Evolutionary conservation across 2,888 invertebrate species (phyloP).

Genomic region (Cotesia congregata): DNA sequence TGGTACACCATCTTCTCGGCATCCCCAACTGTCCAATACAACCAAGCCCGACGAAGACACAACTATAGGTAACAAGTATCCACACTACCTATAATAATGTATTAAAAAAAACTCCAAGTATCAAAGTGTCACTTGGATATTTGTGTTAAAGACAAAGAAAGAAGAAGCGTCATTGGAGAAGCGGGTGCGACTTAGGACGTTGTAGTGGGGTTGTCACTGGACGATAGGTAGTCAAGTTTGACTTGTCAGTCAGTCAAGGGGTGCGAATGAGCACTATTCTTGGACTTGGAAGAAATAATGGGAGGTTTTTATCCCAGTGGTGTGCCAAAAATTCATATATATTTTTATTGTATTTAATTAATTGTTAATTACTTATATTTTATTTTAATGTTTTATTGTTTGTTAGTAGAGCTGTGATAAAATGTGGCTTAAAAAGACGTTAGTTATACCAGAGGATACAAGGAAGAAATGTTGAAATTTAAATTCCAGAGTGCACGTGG

Average conservation of each 20-base stretch:
- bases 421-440: no score
- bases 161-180: slow-evolving; percentile 41
- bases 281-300: no score
- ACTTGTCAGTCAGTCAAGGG: slow-evolving; percentile 44
- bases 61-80: slow-evolving; percentile 6
- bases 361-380: no score
- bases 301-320: no score
- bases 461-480: neutral
- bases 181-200: slow-evolving; percentile 29
- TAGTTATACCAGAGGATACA: no score
- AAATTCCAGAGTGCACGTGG: slow-evolving; percentile 27
- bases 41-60: slow-evolving; percentile 15
- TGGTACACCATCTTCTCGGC: slow-evolving; percentile 20
- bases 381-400: no score
- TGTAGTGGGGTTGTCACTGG: slow-evolving; percentile 42
- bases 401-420: no score
- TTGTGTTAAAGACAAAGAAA: slow-evolving; percentile 31
- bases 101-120: no score
- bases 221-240: slow-evolving; percentile 39
- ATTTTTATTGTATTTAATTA: no score
- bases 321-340: no score
- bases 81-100: no score
- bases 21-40: slow-evolving; percentile 1
- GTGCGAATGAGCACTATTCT: slow-evolving; percentile 31
- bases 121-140: slow-evolving; percentile 7